These are phyloP conservation scores for Diplodus puntazzo DNA, from an alignment of 2,797 vertebrate species.

Conservation along the genomic window DNA sequence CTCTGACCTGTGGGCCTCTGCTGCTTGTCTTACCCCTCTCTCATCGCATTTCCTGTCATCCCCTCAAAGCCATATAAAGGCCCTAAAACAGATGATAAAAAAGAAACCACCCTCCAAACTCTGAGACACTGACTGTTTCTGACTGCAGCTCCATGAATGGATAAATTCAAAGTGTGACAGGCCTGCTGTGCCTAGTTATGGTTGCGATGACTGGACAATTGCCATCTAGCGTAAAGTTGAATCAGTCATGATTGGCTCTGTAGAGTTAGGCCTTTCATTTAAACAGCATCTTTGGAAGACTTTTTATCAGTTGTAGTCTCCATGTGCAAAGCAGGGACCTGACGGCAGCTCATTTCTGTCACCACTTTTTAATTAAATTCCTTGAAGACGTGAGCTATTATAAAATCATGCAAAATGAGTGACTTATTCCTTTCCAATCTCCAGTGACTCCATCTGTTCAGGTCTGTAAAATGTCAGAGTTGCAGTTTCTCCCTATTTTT, in stretches of 20 bases:
- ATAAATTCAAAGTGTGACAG: neutral
- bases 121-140: too few species aligned
- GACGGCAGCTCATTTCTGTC: conserved; percentile 20
- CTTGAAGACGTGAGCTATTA: conserved; percentile 31
- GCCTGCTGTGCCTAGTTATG: neutral
- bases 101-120: too few species aligned
- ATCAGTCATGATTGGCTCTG: neutral
- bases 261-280: neutral
- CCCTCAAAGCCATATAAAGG: too few species aligned
- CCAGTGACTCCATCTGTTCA: conserved; percentile 34
- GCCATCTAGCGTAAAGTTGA: neutral
- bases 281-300: neutral
- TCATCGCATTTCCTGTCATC: too few species aligned
- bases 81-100: too few species aligned
- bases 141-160: neutral
- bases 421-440: conserved; percentile 17
- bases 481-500: conserved; percentile 5
- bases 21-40: too few species aligned
- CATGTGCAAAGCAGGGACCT: conserved; percentile 22
- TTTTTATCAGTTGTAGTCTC: neutral
- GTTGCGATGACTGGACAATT: neutral
- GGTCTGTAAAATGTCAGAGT: conserved; percentile 28
- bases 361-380: conserved; percentile 24
- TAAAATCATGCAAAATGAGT: conserved; percentile 54
- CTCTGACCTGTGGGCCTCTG: too few species aligned